Base-by-base conservation (phyloP, 2,888 invertebrate species). In the Thymelicus acteon region DNA sequence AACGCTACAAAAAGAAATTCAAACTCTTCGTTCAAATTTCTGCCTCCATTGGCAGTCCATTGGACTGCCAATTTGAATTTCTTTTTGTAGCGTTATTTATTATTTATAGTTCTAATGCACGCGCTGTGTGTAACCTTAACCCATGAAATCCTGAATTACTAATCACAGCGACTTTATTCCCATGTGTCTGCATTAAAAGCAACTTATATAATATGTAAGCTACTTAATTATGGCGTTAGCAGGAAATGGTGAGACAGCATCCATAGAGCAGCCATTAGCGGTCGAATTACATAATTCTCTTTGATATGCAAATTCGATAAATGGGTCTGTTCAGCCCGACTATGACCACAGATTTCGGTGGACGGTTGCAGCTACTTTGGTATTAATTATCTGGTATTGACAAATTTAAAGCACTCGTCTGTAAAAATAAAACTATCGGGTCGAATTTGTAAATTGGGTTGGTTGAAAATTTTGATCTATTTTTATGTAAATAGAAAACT, bases 291-390 rank as follows among this genome's bases (percentile, higher is more conserved):
- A 61, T 61, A 47, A 68, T 61, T 68, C 67, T 40, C 67, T 68
- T 68, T 68, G 67, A 61, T 61, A 68, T 68, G 67, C 54, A 61
- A 68, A 68, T 68, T 54, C 44, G 54, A 44, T 61, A 61, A 68
- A 60, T 68, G 54, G 31, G 39, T 54, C 44, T 49, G 24, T 48
- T 7, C 60, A 15, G 15, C 39, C 6, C 49, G 49, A 6, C 7
- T 10, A 31, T 48, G 49, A 60, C 67, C 60, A 39, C 67, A 60
- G 67, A 67, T 67, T 48, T 67, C 13, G 64, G 19, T 47, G 6
- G 19, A n/a, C 13, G 58, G 39, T n/a, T 19, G 19, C 19, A 58
- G 6, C 10, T 60, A 19, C 6, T 47, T 15, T 40, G 15, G 15
- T 15, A 40, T 54, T 54, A 54, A 54, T 54, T 24, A 54, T 7